Percentiles rank a stretch among this genome's conserved stretches.
Conservation (phyloP, 2,113 vertebrate species). For the rat (Rattus norvegicus) region GRCr8 NC_086023.1:45820501-45821000, state of each 20-base stretch:
- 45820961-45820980: neutral
- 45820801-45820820: conserved; percentile 5
- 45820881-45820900: neutral
- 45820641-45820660: neutral
- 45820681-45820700: neutral
- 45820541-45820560: neutral
- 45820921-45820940: neutral
- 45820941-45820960: neutral
- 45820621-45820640: neutral
- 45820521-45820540: neutral
- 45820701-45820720: conserved; percentile 9
- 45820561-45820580: neutral
- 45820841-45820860: conserved; percentile 24
- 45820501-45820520: neutral
- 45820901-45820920: neutral
- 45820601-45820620: neutral
- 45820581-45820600: too few species aligned
- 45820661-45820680: conserved; percentile 14
- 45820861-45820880: neutral
- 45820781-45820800: conserved; percentile 43
- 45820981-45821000: neutral
- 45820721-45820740: neutral
- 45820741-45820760: neutral
- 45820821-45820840: neutral
- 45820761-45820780: neutral